A percentile compares a stretch with the other conserved stretches of the same genome.
Evolutionary conservation across 1,140 invertebrate species (phyloP).

Genomic region (Aphis craccivora): DNA sequence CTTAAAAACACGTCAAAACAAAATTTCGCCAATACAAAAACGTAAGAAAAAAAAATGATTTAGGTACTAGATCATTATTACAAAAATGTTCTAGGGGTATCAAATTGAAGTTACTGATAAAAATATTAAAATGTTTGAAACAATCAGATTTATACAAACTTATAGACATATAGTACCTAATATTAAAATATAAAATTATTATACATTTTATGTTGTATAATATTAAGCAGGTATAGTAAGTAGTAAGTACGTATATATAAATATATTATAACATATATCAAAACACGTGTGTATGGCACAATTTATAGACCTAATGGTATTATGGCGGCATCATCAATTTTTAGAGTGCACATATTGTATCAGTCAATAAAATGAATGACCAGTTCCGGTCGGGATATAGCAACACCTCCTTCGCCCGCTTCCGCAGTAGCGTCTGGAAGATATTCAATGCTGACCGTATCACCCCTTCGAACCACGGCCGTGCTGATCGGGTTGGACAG

Average conservation of each 20-base stretch:
- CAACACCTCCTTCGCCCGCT: conserved; percentile 74
- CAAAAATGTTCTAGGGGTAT: too few relatives aligned
- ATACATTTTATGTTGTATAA: neutral
- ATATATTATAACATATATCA: neutral
- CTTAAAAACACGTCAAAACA: too few relatives aligned
- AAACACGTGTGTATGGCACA: conserved; percentile 15
- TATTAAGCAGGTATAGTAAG: neutral
- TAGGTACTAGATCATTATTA: too few relatives aligned
- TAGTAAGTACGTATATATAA: neutral
- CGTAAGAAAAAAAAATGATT: too few relatives aligned
- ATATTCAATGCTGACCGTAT: conserved; percentile 69
- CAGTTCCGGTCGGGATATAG: conserved; percentile 73
- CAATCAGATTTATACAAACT: too few relatives aligned
- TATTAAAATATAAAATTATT: neutral
- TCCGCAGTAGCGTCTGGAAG: conserved; percentile 74
- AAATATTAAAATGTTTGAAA: too few relatives aligned
- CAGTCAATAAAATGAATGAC: conserved; percentile 61
- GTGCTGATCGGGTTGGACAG: conserved; percentile 73
- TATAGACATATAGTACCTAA: too few relatives aligned
- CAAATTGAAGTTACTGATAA: too few relatives aligned
- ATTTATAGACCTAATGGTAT: conserved; percentile 20
- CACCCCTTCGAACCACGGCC: conserved; percentile 67
- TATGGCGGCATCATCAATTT: neutral
- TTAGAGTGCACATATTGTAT: neutral
- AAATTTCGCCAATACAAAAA: too few relatives aligned